These are phyloP conservation scores for Glossophaga mutica DNA, from an alignment of 2,797 vertebrate genomes.

Conservation along the genomic window DNA sequence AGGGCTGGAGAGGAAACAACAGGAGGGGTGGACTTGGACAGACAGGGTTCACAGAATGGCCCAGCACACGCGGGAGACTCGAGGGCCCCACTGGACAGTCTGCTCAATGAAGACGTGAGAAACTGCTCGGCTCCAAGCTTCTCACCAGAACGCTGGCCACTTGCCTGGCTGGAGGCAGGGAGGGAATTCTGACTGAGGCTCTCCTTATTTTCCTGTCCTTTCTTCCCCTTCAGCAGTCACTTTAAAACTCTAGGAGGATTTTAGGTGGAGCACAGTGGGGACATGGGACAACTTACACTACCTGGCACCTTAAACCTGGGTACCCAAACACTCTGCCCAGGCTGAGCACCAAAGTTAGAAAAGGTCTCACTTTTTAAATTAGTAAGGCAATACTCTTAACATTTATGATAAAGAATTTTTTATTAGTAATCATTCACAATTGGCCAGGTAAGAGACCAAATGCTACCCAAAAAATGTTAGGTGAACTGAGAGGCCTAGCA, in stretches of 20 bases:
- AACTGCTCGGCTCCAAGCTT: not conserved
- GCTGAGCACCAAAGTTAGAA: not conserved
- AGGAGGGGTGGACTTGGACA: not conserved
- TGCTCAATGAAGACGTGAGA: rapidly evolving
- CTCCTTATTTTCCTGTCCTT: not conserved
- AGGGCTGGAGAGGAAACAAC: not conserved
- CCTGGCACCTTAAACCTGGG: not conserved
- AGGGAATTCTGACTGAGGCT: not conserved
- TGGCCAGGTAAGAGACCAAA: not conserved
- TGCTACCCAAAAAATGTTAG: not conserved
- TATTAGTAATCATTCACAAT: not conserved
- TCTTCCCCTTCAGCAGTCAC: not conserved
- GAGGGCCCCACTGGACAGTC: not conserved
- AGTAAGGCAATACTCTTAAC: not conserved
- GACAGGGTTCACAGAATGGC: not conserved
- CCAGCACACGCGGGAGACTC: rapidly evolving
- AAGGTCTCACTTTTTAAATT: not conserved
- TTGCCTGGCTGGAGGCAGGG: not conserved
- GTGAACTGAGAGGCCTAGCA: not conserved
- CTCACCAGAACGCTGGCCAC: rapidly evolving
- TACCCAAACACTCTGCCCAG: not conserved
- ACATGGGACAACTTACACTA: not conserved
- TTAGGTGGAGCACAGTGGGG: not conserved
- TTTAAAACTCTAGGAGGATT: not conserved
- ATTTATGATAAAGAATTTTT: not conserved